Conservation (phyloP, 2,113 vertebrate genomes). For the Pao palembangensis region DNA sequence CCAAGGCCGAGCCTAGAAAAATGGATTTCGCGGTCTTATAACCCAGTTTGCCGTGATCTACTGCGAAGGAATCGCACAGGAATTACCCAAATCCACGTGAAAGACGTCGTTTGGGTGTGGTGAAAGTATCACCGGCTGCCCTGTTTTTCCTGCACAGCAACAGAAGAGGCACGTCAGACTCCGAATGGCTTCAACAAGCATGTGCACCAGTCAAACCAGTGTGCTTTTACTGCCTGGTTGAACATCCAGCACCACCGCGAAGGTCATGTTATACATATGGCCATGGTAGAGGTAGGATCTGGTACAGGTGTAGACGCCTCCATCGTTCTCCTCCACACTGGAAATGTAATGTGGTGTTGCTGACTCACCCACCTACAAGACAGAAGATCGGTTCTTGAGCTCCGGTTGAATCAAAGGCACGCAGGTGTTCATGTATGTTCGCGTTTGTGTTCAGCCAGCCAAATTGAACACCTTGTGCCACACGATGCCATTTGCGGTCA, state of each 20-base stretch:
- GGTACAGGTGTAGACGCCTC: slow-evolving; percentile 48
- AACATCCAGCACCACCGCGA: slow-evolving; percentile 10
- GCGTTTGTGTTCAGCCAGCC: no score
- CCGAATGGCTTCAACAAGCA: not conserved
- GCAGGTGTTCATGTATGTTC: not conserved
- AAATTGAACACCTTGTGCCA: slow-evolving; percentile 52
- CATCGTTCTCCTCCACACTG: slow-evolving; percentile 2
- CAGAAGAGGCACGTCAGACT: not conserved
- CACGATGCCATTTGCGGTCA: not conserved
- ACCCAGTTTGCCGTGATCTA: not conserved
- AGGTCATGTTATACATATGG: slow-evolving; percentile 45
- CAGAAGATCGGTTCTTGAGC: not conserved
- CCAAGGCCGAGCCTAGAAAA: slow-evolving; percentile 30
- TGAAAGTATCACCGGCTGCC: slow-evolving; percentile 8
- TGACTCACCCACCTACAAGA: slow-evolving; percentile 12
- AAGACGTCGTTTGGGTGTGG: slow-evolving; percentile 9
- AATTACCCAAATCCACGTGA: slow-evolving; percentile 56
- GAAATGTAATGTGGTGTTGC: not conserved
- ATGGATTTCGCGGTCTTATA: not conserved
- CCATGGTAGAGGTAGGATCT: slow-evolving; percentile 32
- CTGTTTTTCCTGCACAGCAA: not conserved
- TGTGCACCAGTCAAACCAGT: not conserved
- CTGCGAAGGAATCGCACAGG: not conserved
- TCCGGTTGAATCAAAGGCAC: not conserved
- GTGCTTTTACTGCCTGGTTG: slow-evolving; percentile 2